Base-by-base conservation (phyloP, 2,113 vertebrate genomes). In the Neogobius melanostomus region DNA sequence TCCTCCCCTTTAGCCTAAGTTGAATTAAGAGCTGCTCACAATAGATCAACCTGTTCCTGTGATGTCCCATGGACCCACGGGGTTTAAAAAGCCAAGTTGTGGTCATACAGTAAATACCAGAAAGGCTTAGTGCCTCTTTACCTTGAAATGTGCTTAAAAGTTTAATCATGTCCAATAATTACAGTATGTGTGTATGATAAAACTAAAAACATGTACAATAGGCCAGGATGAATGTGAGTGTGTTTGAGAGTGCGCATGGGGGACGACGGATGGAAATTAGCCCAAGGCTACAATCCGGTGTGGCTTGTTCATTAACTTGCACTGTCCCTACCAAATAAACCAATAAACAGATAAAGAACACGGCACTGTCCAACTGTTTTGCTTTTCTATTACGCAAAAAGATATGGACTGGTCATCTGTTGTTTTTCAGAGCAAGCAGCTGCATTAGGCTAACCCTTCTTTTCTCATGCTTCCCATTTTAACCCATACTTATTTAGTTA, bases 1-100 rank as follows among this genome's bases (percentile, higher is more conserved):
- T 82, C 74, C 47, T 69, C 50, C 63, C 42, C 66, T 54, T 61
- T 56, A 57, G 45, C 56, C 64, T 53, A 60, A 77, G 74, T 85
- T 70, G 66, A 87, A 87, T 81, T 74, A 74, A 84, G 69, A 82
- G 73, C 61, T 59, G 8, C 56, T 79, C 74, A 83, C 60, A 52
- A 59, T 71, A 86, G 7, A 72, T 79, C 52, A 77, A 76, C 71
- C 79, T 80, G 75, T 71, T 77, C 56, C 78, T 59, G 62, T 74
- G 49, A 59, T 52, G 64, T 47, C 54, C 51, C 64, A 10, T 56
- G 51, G 51, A 44, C 11, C 43, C 14, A 49, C 11, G n/a, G 50
- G 16, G 62, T 51, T 54, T 46, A 44, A 78, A 54, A 71, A 47
- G 43, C 65, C 28, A 42, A 49, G 36, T 71, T 45, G 12, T 71